Evolutionary conservation across 2,888 invertebrate species (phyloP), one percentile per base, ranked within the genome.

Genomic region (Metopia argyrocephala): DNA sequence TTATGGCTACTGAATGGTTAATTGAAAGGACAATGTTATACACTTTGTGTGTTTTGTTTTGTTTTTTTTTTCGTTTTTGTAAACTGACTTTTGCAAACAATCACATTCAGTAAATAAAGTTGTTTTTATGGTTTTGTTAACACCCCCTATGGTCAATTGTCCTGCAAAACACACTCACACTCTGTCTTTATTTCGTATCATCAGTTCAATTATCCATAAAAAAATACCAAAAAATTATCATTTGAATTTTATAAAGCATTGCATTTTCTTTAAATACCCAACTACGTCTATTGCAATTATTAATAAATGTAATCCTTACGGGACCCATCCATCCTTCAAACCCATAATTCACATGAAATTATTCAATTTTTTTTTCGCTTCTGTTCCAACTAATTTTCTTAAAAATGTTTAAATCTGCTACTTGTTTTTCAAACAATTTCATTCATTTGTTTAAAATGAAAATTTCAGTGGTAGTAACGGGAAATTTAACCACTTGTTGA

Each of bases 311-410:
- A 64, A 69, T 21, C 70, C 80, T 70, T 74, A 20, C 28, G 80
- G 74, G 80, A 81, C 76, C 69, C 74, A 81, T 81, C 80, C 45
- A n/a, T 81, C 80, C 73, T 74, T 54, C n/a, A n/a, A n/a, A n/a
- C n/a, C n/a, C n/a, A n/a, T n/a, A n/a, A n/a, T n/a, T n/a, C 61
- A 70, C 66, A 62, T 70, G 20, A 79, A 79, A 79, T 75, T 76
- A 76, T 76, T 69, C 68, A 76, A 76, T 54, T 68, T 78, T 18
- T 45, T 65, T 12, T 66, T 48, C n/a, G 15, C 46, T 79, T 66
- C 65, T n/a, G n/a, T n/a, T 20, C 25, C 3, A 15, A 1, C 0
- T 12, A 45, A 69, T 50, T 76, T 76, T 76, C 76, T 48, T 38
- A 50, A 70, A 76, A 76, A 71, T 59, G 64, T 69, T 69, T 76